phyloP scores from a whole-genome alignment of 64 coral and sea anemone genomes.

The Platygyra sinensis region DNA sequence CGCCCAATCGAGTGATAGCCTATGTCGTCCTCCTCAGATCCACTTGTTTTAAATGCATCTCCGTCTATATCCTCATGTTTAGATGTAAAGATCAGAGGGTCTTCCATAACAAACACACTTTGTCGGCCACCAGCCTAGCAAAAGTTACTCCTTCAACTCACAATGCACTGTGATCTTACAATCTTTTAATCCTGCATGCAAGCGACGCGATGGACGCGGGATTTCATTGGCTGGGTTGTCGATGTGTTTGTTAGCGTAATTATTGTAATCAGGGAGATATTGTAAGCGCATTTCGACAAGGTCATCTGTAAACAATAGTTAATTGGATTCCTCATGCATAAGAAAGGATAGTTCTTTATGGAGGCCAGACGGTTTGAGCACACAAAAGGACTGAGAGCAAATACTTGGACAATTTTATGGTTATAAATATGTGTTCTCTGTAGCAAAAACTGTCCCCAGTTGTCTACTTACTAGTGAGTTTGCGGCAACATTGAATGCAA shows the following conservation, averaged over 20 bases:
- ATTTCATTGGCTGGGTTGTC: constrained; percentile 28
- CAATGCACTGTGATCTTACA: background rate
- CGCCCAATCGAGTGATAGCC: constrained; percentile 51
- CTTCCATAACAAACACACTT: constrained; percentile 14
- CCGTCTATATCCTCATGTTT: background rate
- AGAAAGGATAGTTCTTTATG: background rate
- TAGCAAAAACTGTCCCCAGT: background rate
- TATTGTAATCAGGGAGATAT: constrained; percentile 37
- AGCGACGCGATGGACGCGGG: constrained; percentile 8
- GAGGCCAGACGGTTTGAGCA: background rate
- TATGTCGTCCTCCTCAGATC: constrained; percentile 46
- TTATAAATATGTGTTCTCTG: background rate
- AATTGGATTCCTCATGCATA: constrained; percentile 42
- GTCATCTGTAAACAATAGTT: constrained; percentile 38
- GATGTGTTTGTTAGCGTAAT: background rate
- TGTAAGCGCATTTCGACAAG: background rate
- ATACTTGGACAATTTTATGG: background rate
- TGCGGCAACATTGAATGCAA: too few species aligned
- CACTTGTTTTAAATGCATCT: constrained; percentile 23
- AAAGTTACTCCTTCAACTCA: background rate
- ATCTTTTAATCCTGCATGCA: constrained; percentile 14
- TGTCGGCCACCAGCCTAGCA: background rate
- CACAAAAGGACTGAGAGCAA: constrained; percentile 9
- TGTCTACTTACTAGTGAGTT: too few species aligned
- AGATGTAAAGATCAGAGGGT: background rate